phyloP scores from a whole-genome alignment of 2,113 vertebrate species.

The Lagenorhynchus albirostris region DNA sequence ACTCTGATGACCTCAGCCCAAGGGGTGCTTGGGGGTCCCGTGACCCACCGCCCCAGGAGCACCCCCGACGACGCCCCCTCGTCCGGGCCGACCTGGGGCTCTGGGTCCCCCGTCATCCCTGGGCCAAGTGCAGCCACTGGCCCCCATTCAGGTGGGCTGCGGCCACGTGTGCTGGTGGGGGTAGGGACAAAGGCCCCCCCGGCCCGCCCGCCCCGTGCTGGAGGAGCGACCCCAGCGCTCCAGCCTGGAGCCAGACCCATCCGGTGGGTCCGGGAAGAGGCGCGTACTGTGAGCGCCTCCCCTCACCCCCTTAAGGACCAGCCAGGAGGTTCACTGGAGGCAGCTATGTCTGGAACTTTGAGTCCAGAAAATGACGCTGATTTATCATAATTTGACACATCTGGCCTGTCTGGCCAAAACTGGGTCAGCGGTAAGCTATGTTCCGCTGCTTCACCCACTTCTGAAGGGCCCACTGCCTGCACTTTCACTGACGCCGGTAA shows the following conservation, averaged over 20 bases:
- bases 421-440: not conserved
- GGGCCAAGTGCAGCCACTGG: not conserved
- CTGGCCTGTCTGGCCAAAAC: not conserved
- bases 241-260: not conserved
- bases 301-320: not conserved
- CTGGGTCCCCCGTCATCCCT: not conserved
- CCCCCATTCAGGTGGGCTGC: not conserved
- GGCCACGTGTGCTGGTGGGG: not conserved
- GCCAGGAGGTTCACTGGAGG: not conserved
- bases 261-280: not conserved
- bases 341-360: not conserved
- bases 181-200: not conserved
- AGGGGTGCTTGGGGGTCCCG: not conserved
- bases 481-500: too few species aligned
- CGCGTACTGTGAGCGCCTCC: fast-evolving
- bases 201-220: fast-evolving
- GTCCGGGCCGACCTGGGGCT: not conserved
- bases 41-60: not conserved
- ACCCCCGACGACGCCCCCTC: fast-evolving
- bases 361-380: not conserved
- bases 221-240: not conserved
- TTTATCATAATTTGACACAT: not conserved
- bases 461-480: not conserved
- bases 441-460: fast-evolving
- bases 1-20: not conserved